Evolutionary conservation across 1,140 invertebrate genomes (phyloP).

Genomic region (Tetraneura akinire): DNA sequence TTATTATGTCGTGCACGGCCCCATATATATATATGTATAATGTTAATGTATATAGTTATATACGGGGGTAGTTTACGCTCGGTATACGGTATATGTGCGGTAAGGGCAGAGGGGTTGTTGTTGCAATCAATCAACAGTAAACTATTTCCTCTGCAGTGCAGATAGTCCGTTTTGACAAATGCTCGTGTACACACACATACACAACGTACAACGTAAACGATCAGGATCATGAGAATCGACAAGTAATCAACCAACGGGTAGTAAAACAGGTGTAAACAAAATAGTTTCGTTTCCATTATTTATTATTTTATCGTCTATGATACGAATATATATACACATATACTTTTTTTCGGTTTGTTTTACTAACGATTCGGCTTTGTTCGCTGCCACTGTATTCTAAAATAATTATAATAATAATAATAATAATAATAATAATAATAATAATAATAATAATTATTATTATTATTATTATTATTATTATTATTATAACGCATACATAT

Average conservation of each 20-base stretch:
- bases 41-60: background rate
- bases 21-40: background rate
- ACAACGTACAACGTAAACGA: background rate
- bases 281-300: constrained; percentile 4
- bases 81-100: too few species aligned
- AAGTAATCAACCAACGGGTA: constrained; percentile 16
- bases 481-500: too few species aligned
- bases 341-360: too few species aligned
- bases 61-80: background rate
- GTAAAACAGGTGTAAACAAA: constrained; percentile 47
- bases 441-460: too few species aligned
- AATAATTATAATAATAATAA: too few species aligned
- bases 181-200: background rate
- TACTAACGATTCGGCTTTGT: too few species aligned
- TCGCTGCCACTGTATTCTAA: too few species aligned
- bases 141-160: constrained; percentile 47
- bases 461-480: too few species aligned
- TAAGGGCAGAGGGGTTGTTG: background rate
- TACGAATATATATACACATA: too few species aligned
- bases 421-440: too few species aligned
- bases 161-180: constrained; percentile 30
- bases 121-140: constrained; percentile 48
- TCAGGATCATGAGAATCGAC: constrained; percentile 34
- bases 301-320: background rate
- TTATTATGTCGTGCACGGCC: background rate